Evolutionary conservation across 2,888 invertebrate genomes (phyloP), one percentile per base, ranked within the genome.

Genomic region (Drosophila eohydei): DNA sequence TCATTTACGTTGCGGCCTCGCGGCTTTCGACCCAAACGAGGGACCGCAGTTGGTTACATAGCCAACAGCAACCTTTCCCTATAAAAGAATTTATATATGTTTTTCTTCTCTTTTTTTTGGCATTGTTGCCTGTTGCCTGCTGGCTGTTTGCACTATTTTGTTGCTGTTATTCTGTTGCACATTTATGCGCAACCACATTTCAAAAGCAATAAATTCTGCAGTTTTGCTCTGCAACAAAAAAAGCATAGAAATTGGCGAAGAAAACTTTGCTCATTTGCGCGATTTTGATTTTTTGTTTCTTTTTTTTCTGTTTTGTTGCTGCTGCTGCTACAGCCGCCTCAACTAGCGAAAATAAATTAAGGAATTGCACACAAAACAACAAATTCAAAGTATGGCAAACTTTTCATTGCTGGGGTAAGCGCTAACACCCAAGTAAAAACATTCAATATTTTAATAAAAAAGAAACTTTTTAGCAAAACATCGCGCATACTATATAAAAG

Each of bases 201-300:
- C 75, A 77, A 85, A 88, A 81, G 87, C 89, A 80, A 90, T 90
- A 90, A 90, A 88, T 90, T 88, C 63, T 60, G 68, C 85, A 76
- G 78, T 71, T 75, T 87, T 80, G 50, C 73, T 60, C 69, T 55
- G 48, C 68, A 71, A 78, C 14, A 76, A 65, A 68, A 62, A n/a
- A 41, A 21, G 34, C 32, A 34, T 38, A 48, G 67, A 56, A 62
- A 75, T 57, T 56, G 54, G 41, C 55, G 41, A 63, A 68, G 64
- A 77, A 81, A 84, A 84, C 89, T 84, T 84, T 89, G 85, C 89
- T 84, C 84, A 84, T 84, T 84, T 84, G 88, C 65, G 70, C 84
- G 80, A 83, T 88, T 88, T 86, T 85, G 78, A 83, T 74, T 79
- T 78, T 70, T 46, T 79, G 32, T n/a, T 16, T 50, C 16, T 3